These are phyloP conservation scores for Caenorhabditis sp. DNA, from an alignment of 2,888 invertebrate species.

Conservation along the genomic window DNA sequence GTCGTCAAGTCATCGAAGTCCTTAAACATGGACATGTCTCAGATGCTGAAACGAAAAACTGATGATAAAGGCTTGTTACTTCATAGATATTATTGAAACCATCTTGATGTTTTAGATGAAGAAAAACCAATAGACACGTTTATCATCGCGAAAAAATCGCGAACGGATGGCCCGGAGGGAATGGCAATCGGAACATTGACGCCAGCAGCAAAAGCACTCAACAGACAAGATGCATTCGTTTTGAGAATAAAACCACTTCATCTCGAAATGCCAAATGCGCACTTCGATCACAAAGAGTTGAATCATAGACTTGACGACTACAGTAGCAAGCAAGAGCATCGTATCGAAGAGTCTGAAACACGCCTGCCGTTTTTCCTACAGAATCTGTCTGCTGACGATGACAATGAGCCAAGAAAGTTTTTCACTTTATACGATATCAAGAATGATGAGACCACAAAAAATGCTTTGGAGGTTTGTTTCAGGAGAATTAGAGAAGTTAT, in stretches of 20 bases:
- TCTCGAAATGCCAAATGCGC: constrained; percentile 31
- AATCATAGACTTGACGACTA: constrained; percentile 1
- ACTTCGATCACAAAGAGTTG: constrained; percentile 23
- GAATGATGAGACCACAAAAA: constrained; percentile 38
- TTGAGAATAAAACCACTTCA: constrained; percentile 32
- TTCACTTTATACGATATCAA: constrained; percentile 54
- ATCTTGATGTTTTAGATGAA: constrained; percentile 9
- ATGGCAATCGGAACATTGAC: neutral
- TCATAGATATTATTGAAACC: neutral
- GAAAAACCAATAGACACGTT: constrained; percentile 30
- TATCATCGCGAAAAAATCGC: constrained; percentile 8
- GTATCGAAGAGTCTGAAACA: neutral
- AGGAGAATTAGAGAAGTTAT: no score
- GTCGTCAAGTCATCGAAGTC: neutral
- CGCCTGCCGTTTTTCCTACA: constrained; percentile 17
- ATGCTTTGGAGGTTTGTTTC: constrained; percentile 33
- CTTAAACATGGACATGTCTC: neutral
- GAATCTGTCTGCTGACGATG: constrained; percentile 30
- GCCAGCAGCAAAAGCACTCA: neutral
- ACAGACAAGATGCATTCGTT: constrained; percentile 8
- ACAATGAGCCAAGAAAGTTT: constrained; percentile 21
- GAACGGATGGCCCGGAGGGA: neutral
- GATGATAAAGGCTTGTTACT: constrained; percentile 33
- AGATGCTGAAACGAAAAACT: constrained; percentile 24
- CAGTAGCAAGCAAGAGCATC: neutral